Percentiles rank a stretch among this genome's conserved stretches.
Conservation (phyloP, 2,113 vertebrate species). For the Variabilichromis moorii region DNA sequence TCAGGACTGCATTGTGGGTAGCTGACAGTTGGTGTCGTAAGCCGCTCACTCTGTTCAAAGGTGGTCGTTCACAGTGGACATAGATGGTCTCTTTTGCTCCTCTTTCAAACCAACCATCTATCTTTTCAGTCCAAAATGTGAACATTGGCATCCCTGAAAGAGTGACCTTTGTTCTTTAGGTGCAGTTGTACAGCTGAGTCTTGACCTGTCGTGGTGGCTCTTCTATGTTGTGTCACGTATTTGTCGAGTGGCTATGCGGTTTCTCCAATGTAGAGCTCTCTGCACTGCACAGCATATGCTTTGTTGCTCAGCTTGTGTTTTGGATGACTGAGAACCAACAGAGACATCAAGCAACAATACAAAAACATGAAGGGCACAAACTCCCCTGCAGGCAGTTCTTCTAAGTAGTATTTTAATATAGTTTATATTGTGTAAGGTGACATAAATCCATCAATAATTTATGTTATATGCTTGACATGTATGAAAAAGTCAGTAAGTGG, state of each 20-base stretch:
- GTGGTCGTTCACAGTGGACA: fast-evolving
- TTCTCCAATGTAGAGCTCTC: not conserved
- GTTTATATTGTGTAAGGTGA: not conserved
- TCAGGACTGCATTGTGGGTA: too few relatives aligned
- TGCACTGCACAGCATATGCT: not conserved
- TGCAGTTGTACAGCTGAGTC: not conserved
- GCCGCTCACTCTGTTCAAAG: not conserved
- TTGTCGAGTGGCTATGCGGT: fast-evolving
- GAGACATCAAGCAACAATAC: not conserved
- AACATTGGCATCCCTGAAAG: too few relatives aligned
- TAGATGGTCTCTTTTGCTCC: not conserved
- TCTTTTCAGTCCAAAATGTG: too few relatives aligned
- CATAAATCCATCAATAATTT: not conserved
- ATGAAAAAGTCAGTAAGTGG: fast-evolving
- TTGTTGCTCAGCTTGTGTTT: fast-evolving
- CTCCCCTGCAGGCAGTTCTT: not conserved
- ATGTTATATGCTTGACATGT: not conserved
- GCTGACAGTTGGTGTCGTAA: too few relatives aligned
- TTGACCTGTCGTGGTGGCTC: fast-evolving
- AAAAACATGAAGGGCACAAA: not conserved
- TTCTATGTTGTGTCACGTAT: fast-evolving
- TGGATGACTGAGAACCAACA: not conserved
- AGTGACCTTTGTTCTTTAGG: not conserved
- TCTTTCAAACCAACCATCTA: not conserved
- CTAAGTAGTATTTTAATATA: not conserved